Evolutionary conservation across 2,888 invertebrate genomes (phyloP).

Genomic region (Tolmerus cingulatus): DNA sequence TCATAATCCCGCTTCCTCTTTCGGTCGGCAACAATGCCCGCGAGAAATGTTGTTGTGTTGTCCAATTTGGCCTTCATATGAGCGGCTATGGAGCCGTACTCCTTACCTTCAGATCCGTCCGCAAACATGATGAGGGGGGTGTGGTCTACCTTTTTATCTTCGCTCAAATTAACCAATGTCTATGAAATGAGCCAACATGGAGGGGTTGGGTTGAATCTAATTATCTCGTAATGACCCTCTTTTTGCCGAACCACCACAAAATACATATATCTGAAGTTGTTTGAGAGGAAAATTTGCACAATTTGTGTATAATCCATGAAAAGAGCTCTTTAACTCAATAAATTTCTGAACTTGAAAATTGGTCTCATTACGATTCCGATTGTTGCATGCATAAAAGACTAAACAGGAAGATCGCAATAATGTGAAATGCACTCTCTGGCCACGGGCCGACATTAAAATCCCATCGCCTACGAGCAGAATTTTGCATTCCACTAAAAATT

Average conservation of each 20-base stretch:
- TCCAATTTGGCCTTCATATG: neutral
- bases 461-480: neutral
- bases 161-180: neutral
- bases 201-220: neutral
- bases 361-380: neutral
- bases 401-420: slow-evolving; percentile 22
- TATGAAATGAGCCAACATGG: neutral
- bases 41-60: slow-evolving; percentile 1
- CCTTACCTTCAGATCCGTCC: neutral
- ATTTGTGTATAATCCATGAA: neutral
- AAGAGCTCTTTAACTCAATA: neutral
- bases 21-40: neutral
- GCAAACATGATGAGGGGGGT: neutral
- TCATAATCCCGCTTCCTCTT: slow-evolving; percentile 3
- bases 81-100: neutral
- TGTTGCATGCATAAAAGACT: neutral
- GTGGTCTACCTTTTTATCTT: neutral
- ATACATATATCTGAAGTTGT: neutral
- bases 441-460: neutral
- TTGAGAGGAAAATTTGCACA: neutral
- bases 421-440: neutral
- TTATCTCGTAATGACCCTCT: neutral
- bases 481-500: slow-evolving; percentile 10
- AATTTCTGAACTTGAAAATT: slow-evolving; percentile 24
- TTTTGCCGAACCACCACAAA: neutral